Percentiles rank a stretch among this genome's conserved stretches.
Evolutionary conservation across 2,113 vertebrate genomes (phyloP).

Genomic region (Atractosteus spatula): DNA sequence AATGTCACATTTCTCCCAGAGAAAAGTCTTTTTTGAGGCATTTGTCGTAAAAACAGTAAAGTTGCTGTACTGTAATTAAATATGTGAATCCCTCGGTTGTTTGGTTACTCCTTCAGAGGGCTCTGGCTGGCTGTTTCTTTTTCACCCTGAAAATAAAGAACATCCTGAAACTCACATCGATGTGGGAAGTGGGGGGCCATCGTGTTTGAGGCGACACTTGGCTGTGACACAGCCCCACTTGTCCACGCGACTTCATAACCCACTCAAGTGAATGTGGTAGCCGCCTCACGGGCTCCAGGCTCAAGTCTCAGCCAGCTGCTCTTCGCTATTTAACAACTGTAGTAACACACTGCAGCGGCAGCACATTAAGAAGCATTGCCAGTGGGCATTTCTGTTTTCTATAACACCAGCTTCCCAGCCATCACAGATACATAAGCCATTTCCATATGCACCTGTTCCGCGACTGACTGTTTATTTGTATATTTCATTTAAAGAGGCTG

Average conservation of each 20-base stretch:
- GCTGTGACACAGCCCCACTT: constrained; percentile 37
- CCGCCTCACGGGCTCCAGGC: constrained; percentile 13
- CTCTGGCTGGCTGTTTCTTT: neutral
- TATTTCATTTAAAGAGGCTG: constrained; percentile 1
- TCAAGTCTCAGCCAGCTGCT: constrained; percentile 38
- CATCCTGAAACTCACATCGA: neutral
- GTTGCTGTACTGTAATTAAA: too few relatives aligned
- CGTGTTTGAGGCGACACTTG: constrained; percentile 30
- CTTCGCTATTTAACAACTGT: constrained; percentile 26
- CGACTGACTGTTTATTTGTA: neutral
- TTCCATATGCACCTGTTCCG: constrained; percentile 37
- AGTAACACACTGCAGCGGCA: constrained; percentile 26
- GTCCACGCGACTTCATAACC: constrained; percentile 41
- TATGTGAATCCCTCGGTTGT: neutral
- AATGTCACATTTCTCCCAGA: too few relatives aligned
- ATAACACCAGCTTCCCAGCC: constrained; percentile 18
- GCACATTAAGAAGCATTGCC: constrained; percentile 30
- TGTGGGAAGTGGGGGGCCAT: constrained; percentile 24
- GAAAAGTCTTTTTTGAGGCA: too few relatives aligned
- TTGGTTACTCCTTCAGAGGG: neutral
- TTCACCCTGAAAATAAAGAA: neutral
- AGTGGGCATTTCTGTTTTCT: constrained; percentile 36
- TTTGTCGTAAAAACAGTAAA: too few relatives aligned
- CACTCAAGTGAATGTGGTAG: constrained; percentile 23
- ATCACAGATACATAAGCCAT: neutral